Evolutionary conservation across 64 coral and sea anemone species (phyloP), one percentile per base, ranked within the genome.

Genomic region (Pachyseris speciosa): DNA sequence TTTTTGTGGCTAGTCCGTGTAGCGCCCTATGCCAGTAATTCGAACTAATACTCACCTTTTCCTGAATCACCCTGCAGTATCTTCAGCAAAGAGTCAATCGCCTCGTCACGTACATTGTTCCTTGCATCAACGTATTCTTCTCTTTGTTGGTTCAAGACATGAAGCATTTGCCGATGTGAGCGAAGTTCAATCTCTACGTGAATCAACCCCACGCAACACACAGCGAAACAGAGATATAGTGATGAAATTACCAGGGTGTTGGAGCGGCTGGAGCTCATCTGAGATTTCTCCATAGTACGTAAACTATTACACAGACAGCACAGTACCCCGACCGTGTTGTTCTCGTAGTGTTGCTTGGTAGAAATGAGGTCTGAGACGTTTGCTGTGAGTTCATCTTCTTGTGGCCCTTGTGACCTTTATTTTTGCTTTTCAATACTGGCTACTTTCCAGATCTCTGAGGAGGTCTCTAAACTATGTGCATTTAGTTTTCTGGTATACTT

Each of bases 161-260:
- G 4, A 29, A 89, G 15, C 25, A 30, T 61, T 41, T 74, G 33
- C 43, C 75, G 72, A 77, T 89, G 53, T 78, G 37, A 28, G 37
- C 67, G 26, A 76, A 89, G 72, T 36, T 89, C 75, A 19, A 78
- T 48, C 72, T 89, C 87, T 38, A 89, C 51, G 38, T 89, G 86
- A 77, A 65, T 42, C 16, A 89, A 30, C 26, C 48, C 55, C 37
- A 36, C 55, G 9, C 55, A 51, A 26, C 71, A 89, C 17, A 57
- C 22, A 61, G 31, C 52, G 27, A 85, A 28, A 26, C 52, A 64
- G 12, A 89, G 22, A 32, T 77, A 42, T 9, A 74, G 25, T 7
- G 49, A 34, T 15, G 48, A 30, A 57, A 53, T 38, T 36, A 33
- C 53, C 26, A 89, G 36, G 9, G 42, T 9, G 5, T 32, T 19